Evolutionary conservation across 2,888 invertebrate genomes (phyloP), one percentile per base, ranked within the genome.

Genomic region (Tuta absoluta): DNA sequence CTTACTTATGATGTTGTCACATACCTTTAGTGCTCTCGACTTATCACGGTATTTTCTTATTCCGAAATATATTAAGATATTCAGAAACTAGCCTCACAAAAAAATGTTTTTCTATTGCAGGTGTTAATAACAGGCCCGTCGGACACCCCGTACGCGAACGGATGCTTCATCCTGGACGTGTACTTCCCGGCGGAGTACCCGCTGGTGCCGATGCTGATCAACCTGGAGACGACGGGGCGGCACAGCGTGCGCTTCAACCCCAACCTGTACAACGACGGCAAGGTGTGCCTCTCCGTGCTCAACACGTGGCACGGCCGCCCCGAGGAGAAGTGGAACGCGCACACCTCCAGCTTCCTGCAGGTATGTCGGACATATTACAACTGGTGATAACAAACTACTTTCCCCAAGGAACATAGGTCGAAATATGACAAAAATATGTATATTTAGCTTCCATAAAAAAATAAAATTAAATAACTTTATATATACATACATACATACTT

Each of bases 291-390:
- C 80, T 98, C 98, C 72, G 97, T 98, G 70, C 93, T 98, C 71
- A 98, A 98, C 89, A 98, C 98, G 2, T 98, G 98, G 98, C 98
- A 98, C 85, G 98, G 98, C 8, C 93, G 98, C 63, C 98, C 98
- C 24, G 98, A 98, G 89, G 98, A 98, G 89, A 98, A 98, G 85
- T 98, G 98, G 98, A 98, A 98, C 89, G 96, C 98, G 68, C 97
- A 98, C 84, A 98, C 98, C 0, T 98, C 98, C 56, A 98, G 97
- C 84, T 98, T 98, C 81, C 93, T 98, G 67, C 96, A 96, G 92
- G 94, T 93, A 69, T n/a, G n/a, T n/a, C n/a, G n/a, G n/a, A n/a
- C n/a, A n/a, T n/a, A n/a, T 49, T 49, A 5, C 79, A 96, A 96
- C 96, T 98, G 66, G 91, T 98, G 70, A 98, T 98, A 83, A n/a